phyloP scores from a whole-genome alignment of 2,797 vertebrate genomes.

The Clangula hyemalis region DNA sequence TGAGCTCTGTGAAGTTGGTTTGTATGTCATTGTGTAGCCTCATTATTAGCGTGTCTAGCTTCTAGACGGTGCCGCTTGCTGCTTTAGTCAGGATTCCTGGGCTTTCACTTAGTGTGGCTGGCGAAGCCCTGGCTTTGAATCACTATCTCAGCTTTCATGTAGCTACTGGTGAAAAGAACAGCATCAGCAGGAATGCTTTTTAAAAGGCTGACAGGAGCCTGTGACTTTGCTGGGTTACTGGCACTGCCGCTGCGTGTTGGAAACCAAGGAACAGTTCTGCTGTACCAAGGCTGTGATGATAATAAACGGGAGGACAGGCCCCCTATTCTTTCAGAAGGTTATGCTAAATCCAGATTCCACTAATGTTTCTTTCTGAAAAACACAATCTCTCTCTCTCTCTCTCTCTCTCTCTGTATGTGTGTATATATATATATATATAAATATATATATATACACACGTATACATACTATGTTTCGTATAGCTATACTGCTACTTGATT shows the following conservation, averaged over 20 bases:
- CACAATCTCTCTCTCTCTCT: no score
- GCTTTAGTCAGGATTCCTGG: neutral
- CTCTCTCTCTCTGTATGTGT: no score
- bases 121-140: neutral
- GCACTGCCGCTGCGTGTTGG: fast-evolving
- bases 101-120: neutral
- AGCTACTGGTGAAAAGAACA: neutral
- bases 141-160: neutral
- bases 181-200: neutral
- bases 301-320: fast-evolving
- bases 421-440: no score
- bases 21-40: neutral
- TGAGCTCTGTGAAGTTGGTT: neutral
- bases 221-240: neutral
- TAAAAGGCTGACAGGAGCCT: neutral
- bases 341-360: neutral
- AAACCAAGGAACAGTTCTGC: neutral
- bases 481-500: fast-evolving
- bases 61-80: neutral
- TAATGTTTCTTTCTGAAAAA: neutral
- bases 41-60: neutral
- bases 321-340: fast-evolving
- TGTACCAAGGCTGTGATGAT: no score
- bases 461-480: no score
- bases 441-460: fast-evolving